Evolutionary conservation across 2,888 invertebrate genomes (phyloP).

Genomic region (Pyrrhosoma nymphula): DNA sequence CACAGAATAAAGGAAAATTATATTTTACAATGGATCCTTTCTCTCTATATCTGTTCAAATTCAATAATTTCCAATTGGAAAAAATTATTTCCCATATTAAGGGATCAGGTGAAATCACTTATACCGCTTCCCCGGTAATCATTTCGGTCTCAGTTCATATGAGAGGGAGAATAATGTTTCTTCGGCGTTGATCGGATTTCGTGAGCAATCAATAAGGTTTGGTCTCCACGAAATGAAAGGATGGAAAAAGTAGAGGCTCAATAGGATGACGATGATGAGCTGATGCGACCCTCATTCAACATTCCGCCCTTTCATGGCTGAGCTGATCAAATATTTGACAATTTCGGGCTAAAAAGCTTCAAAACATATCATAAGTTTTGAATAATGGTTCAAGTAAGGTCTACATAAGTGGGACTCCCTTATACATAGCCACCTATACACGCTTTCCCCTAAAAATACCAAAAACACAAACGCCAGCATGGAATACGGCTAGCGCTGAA

Average conservation of each 20-base stretch:
- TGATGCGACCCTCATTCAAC: not conserved
- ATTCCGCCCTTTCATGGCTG: not conserved
- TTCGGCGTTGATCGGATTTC: conserved; percentile 10
- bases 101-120: conserved; percentile 16
- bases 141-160: not conserved
- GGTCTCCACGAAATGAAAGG: not conserved
- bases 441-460: not conserved
- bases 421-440: not conserved
- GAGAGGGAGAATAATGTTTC: not conserved
- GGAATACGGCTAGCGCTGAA: not conserved
- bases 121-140: not conserved
- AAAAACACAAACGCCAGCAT: not conserved
- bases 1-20: not conserved
- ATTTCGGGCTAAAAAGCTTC: not conserved
- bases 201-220: conserved; percentile 1
- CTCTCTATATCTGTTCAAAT: not conserved
- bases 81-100: not conserved
- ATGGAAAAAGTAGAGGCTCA: not conserved
- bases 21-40: not conserved
- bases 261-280: not conserved
- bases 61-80: not conserved
- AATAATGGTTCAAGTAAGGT: not conserved
- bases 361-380: not conserved
- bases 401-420: not conserved
- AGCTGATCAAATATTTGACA: conserved; percentile 36